Percentiles rank a stretch among this genome's conserved stretches.
Conservation (phyloP, 2,113 vertebrate species). For the Bambusicola thoracicus region DNA sequence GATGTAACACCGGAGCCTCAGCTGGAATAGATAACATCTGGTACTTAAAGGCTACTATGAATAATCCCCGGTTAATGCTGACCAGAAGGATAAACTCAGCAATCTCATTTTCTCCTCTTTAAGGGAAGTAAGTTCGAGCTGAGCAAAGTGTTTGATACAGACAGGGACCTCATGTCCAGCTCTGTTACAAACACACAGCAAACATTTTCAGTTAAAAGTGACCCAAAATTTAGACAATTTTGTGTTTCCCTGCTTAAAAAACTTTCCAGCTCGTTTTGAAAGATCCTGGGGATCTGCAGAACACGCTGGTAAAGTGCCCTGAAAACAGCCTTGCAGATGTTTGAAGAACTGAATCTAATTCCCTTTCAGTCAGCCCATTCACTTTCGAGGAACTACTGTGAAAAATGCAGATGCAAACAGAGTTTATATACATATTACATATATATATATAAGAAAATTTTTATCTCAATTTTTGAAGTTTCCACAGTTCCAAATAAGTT, state of each 20-base stretch:
- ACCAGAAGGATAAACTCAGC: constrained; percentile 15
- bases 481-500: not conserved
- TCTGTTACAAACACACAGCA: not conserved
- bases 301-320: not conserved
- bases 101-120: not conserved
- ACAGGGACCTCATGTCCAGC: not conserved
- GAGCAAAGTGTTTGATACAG: not conserved
- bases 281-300: not conserved
- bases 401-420: not conserved
- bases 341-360: not conserved
- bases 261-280: not conserved
- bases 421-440: not conserved
- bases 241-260: not conserved
- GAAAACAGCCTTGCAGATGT: not conserved
- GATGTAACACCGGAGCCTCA: not conserved
- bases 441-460: not conserved
- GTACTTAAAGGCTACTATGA: not conserved
- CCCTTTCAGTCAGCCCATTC: not conserved
- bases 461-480: not conserved
- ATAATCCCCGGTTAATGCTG: not conserved
- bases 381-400: not conserved
- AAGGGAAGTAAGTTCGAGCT: not conserved
- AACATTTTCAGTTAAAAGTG: not conserved
- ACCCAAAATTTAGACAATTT: not conserved
- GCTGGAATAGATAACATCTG: not conserved